These are phyloP conservation scores for Calycopis cecrops DNA, from an alignment of 1,140 invertebrate genomes.

Conservation along the genomic window DNA sequence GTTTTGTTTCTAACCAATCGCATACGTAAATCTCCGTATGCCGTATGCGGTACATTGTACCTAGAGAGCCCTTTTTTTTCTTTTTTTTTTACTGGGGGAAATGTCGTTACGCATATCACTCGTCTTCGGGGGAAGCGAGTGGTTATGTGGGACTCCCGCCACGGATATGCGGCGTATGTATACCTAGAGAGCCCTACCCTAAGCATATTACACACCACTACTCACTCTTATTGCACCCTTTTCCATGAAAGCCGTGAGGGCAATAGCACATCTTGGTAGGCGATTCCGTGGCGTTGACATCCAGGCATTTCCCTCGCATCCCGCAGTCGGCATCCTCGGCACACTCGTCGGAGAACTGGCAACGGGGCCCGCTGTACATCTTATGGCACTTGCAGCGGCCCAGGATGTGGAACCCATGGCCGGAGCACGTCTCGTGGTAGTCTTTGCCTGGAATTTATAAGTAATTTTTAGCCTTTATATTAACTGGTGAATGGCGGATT, in stretches of 20 bases:
- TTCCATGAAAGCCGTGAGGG: conserved; percentile 89
- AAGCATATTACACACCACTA: no score
- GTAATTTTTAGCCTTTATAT: not conserved
- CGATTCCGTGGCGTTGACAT: conserved; percentile 85
- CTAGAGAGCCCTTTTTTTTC: no score
- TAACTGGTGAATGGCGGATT: not conserved
- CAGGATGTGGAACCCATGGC: conserved; percentile 85
- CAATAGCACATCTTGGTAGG: conserved; percentile 93
- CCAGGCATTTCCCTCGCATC: conserved; percentile 87
- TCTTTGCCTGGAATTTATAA: conserved; percentile 75
- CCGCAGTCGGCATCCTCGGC: conserved; percentile 88
- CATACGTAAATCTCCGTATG: no score
- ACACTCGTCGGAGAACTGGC: conserved; percentile 92
- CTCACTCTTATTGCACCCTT: conserved; percentile 85
- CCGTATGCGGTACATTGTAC: no score
- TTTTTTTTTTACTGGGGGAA: no score
- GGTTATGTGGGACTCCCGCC: no score
- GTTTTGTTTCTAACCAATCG: no score
- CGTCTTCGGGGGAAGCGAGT: no score
- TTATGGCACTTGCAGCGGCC: conserved; percentile 89
- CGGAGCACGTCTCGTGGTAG: conserved; percentile 88
- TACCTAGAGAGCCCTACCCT: no score
- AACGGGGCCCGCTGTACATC: conserved; percentile 86
- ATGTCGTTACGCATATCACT: no score
- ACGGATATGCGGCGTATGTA: no score